phyloP scores from a whole-genome alignment of 2,888 invertebrate species.

The Agriopis marginaria region DNA sequence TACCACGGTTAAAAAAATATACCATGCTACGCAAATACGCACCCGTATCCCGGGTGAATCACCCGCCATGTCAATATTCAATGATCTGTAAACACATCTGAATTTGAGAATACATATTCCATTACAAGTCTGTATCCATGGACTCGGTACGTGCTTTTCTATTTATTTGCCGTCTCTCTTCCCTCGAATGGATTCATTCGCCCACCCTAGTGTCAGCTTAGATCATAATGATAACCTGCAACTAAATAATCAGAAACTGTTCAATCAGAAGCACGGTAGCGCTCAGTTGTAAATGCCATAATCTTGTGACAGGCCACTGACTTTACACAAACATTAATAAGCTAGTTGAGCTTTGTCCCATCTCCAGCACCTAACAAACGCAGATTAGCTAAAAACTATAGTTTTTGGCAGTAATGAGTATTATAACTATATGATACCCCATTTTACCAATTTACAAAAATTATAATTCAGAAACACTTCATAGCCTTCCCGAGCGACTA shows the following conservation, averaged over 20 bases:
- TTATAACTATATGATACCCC: too few relatives aligned
- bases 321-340: background rate
- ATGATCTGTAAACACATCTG: slow-evolving; percentile 11
- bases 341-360: background rate
- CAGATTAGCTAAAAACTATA: too few relatives aligned
- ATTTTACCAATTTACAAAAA: too few relatives aligned
- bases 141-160: slow-evolving; percentile 34
- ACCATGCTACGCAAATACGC: too few relatives aligned
- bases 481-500: too few relatives aligned
- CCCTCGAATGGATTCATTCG: background rate
- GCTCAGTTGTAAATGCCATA: background rate
- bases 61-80: background rate
- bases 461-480: too few relatives aligned
- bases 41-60: too few relatives aligned
- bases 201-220: background rate
- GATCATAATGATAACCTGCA: background rate
- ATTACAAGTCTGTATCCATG: slow-evolving; percentile 35
- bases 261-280: background rate
- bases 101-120: slow-evolving; percentile 21
- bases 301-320: background rate
- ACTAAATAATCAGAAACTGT: too few relatives aligned
- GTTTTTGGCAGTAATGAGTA: too few relatives aligned
- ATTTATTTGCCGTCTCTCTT: slow-evolving; percentile 7
- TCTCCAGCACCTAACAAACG: too few relatives aligned
- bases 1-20: too few relatives aligned